These are phyloP conservation scores for Rafetus swinhoei DNA, from an alignment of 2,113 vertebrate species.

Conservation along the genomic window DNA sequence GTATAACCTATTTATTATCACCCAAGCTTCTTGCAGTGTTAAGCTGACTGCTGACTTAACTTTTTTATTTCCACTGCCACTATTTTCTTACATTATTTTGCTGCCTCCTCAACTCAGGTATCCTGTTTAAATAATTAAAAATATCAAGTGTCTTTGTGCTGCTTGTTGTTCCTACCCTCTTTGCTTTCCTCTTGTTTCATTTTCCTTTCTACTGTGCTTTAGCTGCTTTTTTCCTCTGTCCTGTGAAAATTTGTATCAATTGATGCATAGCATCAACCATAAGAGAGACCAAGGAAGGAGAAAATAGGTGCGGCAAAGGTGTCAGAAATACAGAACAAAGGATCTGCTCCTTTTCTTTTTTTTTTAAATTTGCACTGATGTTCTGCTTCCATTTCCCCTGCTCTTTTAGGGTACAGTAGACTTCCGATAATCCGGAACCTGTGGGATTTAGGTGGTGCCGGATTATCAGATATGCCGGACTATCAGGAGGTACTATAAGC, in stretches of 20 bases:
- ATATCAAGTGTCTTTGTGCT: conserved; percentile 21
- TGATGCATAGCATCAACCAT: background rate
- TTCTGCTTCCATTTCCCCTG: background rate
- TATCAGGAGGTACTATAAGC: no score
- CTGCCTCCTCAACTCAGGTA: background rate
- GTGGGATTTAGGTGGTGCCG: no score
- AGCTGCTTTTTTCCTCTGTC: conserved; percentile 17
- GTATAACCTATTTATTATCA: background rate
- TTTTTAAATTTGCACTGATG: background rate
- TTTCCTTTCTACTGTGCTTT: conserved; percentile 41
- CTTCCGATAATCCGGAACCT: no score
- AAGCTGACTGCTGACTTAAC: background rate
- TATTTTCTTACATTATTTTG: conserved; percentile 46
- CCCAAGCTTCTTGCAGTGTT: background rate
- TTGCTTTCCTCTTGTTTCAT: conserved; percentile 18
- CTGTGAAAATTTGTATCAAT: conserved; percentile 5
- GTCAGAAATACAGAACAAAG: background rate
- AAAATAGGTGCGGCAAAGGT: background rate
- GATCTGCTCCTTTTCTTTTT: background rate
- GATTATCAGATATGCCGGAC: no score
- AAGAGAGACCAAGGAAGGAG: background rate
- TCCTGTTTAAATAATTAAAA: conserved; percentile 57
- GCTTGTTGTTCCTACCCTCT: background rate
- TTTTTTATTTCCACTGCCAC: background rate
- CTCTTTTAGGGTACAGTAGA: background rate